These are phyloP conservation scores for Temnothorax rugatulus DNA, from an alignment of 2,888 invertebrate species.

Conservation along the genomic window DNA sequence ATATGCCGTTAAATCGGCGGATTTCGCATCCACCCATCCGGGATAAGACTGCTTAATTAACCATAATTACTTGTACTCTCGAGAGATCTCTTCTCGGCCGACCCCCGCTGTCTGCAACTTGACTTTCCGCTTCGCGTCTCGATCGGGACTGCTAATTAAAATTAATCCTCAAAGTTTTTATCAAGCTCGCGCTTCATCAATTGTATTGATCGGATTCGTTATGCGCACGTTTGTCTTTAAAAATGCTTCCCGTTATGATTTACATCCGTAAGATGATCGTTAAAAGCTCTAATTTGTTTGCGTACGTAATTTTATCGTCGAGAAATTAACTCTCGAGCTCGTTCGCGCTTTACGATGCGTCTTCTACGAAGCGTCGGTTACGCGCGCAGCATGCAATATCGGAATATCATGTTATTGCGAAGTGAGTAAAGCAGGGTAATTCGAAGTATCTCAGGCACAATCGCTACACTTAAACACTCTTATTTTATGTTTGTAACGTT, in stretches of 20 bases:
- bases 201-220: slow-evolving; percentile 1
- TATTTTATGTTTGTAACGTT: not conserved
- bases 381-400: slow-evolving; percentile 23
- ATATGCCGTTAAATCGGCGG: slow-evolving; percentile 19
- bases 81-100: slow-evolving; percentile 27
- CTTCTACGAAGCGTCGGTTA: slow-evolving; percentile 11
- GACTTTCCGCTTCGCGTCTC: slow-evolving; percentile 31
- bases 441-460: slow-evolving; percentile 6
- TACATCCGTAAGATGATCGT: not conserved
- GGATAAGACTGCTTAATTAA: slow-evolving; percentile 46
- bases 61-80: slow-evolving; percentile 47
- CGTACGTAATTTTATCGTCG: slow-evolving; percentile 40
- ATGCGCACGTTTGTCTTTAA: not conserved
- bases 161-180: slow-evolving; percentile 43
- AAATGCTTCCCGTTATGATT: slow-evolving; percentile 13
- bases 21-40: slow-evolving; percentile 19
- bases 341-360: slow-evolving; percentile 25
- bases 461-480: not conserved
- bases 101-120: slow-evolving; percentile 24
- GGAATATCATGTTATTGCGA: slow-evolving; percentile 24
- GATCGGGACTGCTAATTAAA: slow-evolving; percentile 40
- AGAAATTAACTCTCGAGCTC: slow-evolving; percentile 34
- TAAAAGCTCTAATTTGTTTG: slow-evolving; percentile 13
- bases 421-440: slow-evolving; percentile 34
- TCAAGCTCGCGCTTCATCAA: not conserved